A percentile compares a stretch with the other conserved stretches of the same genome.
phyloP scores from a whole-genome alignment of 2,888 invertebrate species.

The Hydrotaea cyrtoneurina region DNA sequence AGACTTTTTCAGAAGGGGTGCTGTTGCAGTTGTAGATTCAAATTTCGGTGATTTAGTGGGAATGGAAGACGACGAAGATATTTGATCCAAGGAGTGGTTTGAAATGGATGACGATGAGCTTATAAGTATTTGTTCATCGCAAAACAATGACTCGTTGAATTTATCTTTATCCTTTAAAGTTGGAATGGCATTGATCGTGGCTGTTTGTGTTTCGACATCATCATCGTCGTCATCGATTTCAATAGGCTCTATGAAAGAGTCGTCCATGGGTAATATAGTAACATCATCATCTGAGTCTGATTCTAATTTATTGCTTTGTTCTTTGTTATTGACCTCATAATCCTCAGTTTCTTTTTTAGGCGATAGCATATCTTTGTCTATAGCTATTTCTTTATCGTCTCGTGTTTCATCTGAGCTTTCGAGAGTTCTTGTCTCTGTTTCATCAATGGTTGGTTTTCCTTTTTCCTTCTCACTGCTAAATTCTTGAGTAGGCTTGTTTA shows the following conservation, averaged over 20 bases:
- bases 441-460: background rate
- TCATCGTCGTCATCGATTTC: slow-evolving; percentile 60
- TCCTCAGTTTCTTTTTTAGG: background rate
- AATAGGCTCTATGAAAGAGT: slow-evolving; percentile 53
- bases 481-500: background rate
- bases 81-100: slow-evolving; percentile 57
- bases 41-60: slow-evolving; percentile 49
- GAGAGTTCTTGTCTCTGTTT: background rate
- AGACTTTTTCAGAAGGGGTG: slow-evolving; percentile 44
- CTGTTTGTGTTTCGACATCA: background rate
- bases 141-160: slow-evolving; percentile 65
- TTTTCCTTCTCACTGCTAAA: background rate
- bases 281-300: slow-evolving; percentile 56
- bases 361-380: background rate
- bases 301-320: slow-evolving; percentile 16
- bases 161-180: slow-evolving; percentile 34
- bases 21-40: background rate
- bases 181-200: background rate
- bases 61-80: slow-evolving; percentile 6
- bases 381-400: background rate
- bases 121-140: slow-evolving; percentile 68
- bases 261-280: slow-evolving; percentile 59
- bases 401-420: background rate
- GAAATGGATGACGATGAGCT: slow-evolving; percentile 68
- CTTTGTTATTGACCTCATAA: background rate